Conservation (phyloP, 2,113 vertebrate species). For the Corythornis cristatus region DNA sequence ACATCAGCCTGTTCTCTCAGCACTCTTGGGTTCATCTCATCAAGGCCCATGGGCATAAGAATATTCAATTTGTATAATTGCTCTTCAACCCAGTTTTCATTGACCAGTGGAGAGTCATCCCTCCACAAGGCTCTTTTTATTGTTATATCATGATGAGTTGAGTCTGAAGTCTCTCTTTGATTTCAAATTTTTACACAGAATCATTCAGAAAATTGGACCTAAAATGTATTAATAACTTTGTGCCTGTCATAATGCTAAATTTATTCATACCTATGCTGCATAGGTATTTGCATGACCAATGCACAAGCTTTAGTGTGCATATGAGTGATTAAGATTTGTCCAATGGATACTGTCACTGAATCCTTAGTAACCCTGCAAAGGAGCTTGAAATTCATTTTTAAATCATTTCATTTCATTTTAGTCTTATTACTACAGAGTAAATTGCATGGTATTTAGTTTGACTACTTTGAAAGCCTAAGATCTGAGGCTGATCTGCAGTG, state of each 20-base stretch:
- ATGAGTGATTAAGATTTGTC: background rate
- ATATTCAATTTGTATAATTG: too few species aligned
- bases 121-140: background rate
- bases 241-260: background rate
- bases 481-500: conserved; percentile 7
- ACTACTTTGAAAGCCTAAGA: conserved; percentile 20
- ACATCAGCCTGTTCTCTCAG: too few species aligned
- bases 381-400: background rate
- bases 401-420: background rate
- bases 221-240: background rate
- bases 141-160: background rate
- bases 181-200: background rate
- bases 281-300: background rate
- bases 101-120: too few species aligned
- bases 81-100: too few species aligned
- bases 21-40: too few species aligned
- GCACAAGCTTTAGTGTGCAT: background rate
- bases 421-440: conserved; percentile 25
- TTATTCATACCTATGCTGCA: background rate
- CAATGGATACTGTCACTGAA: background rate
- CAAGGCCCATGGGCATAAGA: too few species aligned
- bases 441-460: conserved; percentile 27
- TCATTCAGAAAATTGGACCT: background rate
- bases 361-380: background rate
- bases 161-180: background rate